Evolutionary conservation across 2,888 invertebrate genomes (phyloP), one percentile per base, ranked within the genome.

Genomic region (Lithophane ornitopus): DNA sequence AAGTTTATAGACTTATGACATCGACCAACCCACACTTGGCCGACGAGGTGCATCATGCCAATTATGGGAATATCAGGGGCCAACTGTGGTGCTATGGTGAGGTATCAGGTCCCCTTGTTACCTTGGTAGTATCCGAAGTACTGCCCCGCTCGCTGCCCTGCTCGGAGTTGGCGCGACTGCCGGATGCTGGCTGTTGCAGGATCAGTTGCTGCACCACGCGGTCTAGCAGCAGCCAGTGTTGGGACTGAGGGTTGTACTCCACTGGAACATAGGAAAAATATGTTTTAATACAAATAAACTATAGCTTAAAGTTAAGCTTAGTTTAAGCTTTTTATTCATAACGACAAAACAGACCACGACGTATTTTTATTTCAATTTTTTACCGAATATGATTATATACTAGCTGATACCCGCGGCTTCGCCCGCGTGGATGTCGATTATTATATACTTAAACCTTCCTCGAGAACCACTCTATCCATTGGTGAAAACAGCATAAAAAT

Each of bases 191-290:
- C 90, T 96, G 98, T 94, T 99, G 99, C 68, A 99, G 96, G 66
- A 99, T 98, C 46, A 99, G 97, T 94, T 99, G 99, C 93, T 99
- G 99, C 34, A 98, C 98, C 79, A 99, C 98, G 81, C 99, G 98
- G 94, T 99, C 99, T 91, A 99, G 98, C 74, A 99, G 97, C 54
- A 99, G 94, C 99, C 99, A 99, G 92, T 99, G 98, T 90, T 99
- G 99, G 0, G 98, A 98, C 93, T 98, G 98, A 19, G 98, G 98
- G 84, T 98, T 98, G 93, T 98, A 98, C 88, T 99, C 98, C 94
- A 98, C 98, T 98, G 94, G 26, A 94, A 88, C 58, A 59, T 6
- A 65, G 0, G 6, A 1, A 44, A 39, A 0, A 26, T 2, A 14
- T 0, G 1, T 44, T 54, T 54, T 4, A 22, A 28, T 52, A 70